Percentiles rank a stretch among this genome's conserved stretches.
Evolutionary conservation across 1,140 invertebrate genomes (phyloP).

Genomic region (Geopemphigus sp.): DNA sequence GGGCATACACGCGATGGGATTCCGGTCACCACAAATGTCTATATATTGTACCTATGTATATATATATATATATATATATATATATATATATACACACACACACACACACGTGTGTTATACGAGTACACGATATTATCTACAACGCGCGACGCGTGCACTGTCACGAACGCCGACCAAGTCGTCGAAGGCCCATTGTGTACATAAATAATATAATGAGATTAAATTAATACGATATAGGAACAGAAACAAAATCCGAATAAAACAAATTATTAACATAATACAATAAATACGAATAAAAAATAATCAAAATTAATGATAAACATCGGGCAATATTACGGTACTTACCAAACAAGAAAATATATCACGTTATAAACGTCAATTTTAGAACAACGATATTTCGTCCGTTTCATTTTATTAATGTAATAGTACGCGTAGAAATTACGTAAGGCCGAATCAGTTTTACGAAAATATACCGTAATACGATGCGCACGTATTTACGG

Average conservation of each 20-base stretch:
- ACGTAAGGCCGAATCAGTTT: no score
- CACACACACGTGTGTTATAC: neutral
- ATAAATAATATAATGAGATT: constrained; percentile 15
- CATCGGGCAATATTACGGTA: no score
- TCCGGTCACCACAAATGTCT: constrained; percentile 3
- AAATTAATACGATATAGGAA: constrained; percentile 29
- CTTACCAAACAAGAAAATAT: no score
- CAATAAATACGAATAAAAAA: neutral
- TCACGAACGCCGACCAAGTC: neutral
- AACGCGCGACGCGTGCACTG: neutral
- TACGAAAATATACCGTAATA: no score
- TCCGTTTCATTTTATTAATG: no score
- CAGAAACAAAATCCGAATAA: neutral
- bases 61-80: no score
- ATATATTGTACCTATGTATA: no score
- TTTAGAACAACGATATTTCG: no score
- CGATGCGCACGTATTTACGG: no score
- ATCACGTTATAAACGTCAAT: no score
- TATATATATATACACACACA: neutral
- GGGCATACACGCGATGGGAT: neutral
- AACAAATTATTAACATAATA: constrained; percentile 9
- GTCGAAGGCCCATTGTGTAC: constrained; percentile 10
- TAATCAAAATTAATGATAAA: neutral
- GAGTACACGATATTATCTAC: constrained; percentile 15
- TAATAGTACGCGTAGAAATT: no score